A percentile compares a stretch with the other conserved stretches of the same genome.
Evolutionary conservation across 1,140 invertebrate species (phyloP).

Genomic region (Drosophila lowei): DNA sequence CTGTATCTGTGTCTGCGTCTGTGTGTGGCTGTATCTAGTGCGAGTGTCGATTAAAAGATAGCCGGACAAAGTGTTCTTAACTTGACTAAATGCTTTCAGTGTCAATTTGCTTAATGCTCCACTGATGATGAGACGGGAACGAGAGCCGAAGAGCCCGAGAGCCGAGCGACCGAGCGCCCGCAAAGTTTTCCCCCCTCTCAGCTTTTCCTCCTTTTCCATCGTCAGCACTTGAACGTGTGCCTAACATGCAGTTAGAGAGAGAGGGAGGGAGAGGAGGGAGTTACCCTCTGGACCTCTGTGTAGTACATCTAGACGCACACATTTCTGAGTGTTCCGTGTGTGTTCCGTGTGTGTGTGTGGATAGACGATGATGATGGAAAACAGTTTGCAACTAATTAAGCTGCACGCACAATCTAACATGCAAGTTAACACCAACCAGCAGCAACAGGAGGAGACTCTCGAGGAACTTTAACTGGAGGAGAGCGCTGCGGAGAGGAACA

Average conservation of each 20-base stretch:
- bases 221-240: conserved; percentile 44
- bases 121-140: conserved; percentile 24
- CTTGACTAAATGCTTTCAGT: conserved; percentile 71
- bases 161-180: background rate
- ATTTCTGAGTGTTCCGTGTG: conserved; percentile 1
- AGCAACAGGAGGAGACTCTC: conserved; percentile 10
- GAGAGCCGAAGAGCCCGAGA: no score
- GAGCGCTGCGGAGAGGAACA: no score
- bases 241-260: conserved; percentile 49
- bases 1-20: background rate
- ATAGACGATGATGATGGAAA: conserved; percentile 63
- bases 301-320: background rate
- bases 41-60: conserved; percentile 70
- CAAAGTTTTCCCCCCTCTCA: conserved; percentile 27
- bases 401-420: conserved; percentile 80
- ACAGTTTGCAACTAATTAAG: conserved; percentile 82
- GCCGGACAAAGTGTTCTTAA: conserved; percentile 39
- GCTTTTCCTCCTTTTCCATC: background rate
- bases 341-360: background rate
- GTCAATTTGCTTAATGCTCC: conserved; percentile 66
- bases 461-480: no score
- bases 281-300: conserved; percentile 13
- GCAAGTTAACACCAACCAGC: conserved; percentile 69
- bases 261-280: no score
- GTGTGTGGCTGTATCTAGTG: background rate